These are phyloP conservation scores for Callaeas wilsoni DNA, from an alignment of 2,113 vertebrate species.

Conservation along the genomic window DNA sequence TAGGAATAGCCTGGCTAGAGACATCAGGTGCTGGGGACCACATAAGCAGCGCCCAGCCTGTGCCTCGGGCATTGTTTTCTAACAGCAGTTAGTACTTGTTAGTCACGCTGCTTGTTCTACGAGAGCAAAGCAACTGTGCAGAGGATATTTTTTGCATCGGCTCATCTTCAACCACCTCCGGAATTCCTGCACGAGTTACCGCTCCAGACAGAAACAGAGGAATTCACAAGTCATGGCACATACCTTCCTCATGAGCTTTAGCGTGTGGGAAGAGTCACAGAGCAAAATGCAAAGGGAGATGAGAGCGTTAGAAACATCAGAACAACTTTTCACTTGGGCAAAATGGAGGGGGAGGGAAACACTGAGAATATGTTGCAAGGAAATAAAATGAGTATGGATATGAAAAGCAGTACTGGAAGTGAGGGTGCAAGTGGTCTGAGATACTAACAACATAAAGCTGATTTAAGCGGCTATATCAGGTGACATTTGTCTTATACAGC, in stretches of 20 bases:
- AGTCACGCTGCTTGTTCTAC: neutral
- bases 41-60: neutral
- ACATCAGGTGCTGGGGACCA: neutral
- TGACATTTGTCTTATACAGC: neutral
- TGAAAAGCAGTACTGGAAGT: neutral
- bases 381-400: neutral
- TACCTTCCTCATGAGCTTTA: constrained; percentile 77
- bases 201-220: neutral
- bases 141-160: constrained; percentile 4
- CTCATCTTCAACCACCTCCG: constrained; percentile 41
- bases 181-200: neutral
- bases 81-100: neutral
- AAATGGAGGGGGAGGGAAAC: neutral
- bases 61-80: neutral
- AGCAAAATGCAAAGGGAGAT: constrained; percentile 29
- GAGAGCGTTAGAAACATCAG: neutral
- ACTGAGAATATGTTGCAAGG: neutral
- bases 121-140: neutral
- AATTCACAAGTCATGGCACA: constrained; percentile 63
- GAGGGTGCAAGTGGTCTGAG: neutral
- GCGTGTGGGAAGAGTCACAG: constrained; percentile 56
- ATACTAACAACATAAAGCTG: neutral
- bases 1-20: neutral
- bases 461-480: neutral
- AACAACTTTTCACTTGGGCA: neutral